Evolutionary conservation across 2,113 vertebrate species (phyloP).

Genomic region (Pithys albifrons): DNA sequence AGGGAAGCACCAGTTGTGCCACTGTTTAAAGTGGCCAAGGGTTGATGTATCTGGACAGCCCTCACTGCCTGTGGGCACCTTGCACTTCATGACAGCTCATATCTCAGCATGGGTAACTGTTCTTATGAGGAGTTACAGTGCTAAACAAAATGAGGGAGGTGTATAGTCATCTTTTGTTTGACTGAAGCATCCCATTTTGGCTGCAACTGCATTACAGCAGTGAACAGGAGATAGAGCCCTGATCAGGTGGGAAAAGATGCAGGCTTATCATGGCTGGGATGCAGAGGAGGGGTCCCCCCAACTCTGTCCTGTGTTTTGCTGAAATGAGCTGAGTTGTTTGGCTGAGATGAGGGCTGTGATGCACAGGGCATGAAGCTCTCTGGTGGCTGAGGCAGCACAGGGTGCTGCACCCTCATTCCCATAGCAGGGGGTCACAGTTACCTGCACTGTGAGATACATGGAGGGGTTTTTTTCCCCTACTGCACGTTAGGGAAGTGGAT

Average conservation of each 20-base stretch:
- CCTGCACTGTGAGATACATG: not conserved
- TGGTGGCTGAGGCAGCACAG: not conserved
- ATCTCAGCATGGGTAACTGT: not conserved
- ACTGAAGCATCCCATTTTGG: not conserved
- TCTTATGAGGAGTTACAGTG: not conserved
- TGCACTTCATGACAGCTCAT: fast-evolving
- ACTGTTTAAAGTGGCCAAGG: not conserved
- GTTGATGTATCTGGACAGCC: not conserved
- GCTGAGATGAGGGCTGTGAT: not conserved
- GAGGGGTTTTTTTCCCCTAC: not conserved
- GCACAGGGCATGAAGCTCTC: not conserved
- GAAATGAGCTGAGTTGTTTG: not conserved
- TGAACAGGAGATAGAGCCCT: not conserved
- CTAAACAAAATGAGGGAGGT: not conserved
- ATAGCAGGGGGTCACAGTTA: not conserved
- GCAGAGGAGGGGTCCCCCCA: not conserved
- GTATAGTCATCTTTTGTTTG: not conserved
- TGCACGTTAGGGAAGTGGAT: not conserved
- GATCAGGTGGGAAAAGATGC: not conserved
- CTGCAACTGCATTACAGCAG: not conserved
- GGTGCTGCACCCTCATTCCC: not conserved
- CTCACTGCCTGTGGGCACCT: not conserved
- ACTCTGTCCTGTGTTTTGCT: not conserved
- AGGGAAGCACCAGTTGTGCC: not conserved
- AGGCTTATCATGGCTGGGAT: fast-evolving